phyloP scores from a whole-genome alignment of 2,797 vertebrate genomes.

The Sebastiscus tertius region DNA sequence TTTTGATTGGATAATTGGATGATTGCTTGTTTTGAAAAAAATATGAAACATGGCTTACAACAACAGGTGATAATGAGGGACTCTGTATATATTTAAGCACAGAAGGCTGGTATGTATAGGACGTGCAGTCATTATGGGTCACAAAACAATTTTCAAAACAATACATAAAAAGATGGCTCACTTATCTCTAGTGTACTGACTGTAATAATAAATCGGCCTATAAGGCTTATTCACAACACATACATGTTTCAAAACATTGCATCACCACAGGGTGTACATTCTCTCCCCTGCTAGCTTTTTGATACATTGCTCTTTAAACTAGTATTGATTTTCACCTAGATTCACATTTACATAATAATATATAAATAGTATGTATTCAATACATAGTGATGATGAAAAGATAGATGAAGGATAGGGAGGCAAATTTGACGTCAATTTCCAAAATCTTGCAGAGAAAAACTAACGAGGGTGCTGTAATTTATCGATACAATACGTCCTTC shows the following conservation, averaged over 20 bases:
- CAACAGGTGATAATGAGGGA: not conserved
- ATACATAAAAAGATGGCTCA: conserved; percentile 9
- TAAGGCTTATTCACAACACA: conserved; percentile 36
- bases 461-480: not conserved
- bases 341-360: not conserved
- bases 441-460: not conserved
- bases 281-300: not conserved
- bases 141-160: conserved; percentile 15
- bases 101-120: not conserved
- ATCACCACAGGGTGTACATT: conserved; percentile 12
- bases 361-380: not conserved
- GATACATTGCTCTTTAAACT: not conserved
- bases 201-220: conserved; percentile 33
- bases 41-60: not conserved
- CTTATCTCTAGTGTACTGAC: conserved; percentile 27
- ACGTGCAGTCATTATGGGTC: not conserved
- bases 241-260: conserved; percentile 39
- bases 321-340: not conserved
- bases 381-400: not conserved
- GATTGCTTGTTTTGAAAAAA: not conserved
- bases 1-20: conserved; percentile 12
- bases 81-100: not conserved
- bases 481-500: too few relatives aligned
- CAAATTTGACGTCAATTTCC: not conserved
- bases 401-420: not conserved